phyloP scores from a whole-genome alignment of 2,113 vertebrate genomes.

The Actenoides lindsayi region DNA sequence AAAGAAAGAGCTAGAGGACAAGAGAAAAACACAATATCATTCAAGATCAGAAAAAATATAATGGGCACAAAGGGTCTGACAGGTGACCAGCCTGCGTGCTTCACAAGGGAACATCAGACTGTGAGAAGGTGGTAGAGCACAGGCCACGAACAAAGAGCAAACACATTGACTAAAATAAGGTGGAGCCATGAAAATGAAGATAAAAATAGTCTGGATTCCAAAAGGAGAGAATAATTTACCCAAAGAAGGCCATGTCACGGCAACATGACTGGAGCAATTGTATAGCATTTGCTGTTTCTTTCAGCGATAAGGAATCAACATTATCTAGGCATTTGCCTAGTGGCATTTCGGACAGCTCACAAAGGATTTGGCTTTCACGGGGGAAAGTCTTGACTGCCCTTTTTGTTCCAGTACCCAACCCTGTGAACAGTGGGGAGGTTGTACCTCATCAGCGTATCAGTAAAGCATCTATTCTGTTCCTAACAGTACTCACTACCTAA shows the following conservation, averaged over 20 bases:
- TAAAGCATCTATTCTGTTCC: slow-evolving; percentile 8
- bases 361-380: slow-evolving; percentile 32
- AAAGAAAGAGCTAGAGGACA: not conserved
- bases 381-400: slow-evolving; percentile 58
- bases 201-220: not conserved
- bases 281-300: not conserved
- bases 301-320: slow-evolving; percentile 46
- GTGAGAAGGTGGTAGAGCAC: not conserved
- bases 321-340: not conserved
- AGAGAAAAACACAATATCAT: slow-evolving; percentile 33
- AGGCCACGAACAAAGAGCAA: not conserved
- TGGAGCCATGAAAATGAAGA: not conserved
- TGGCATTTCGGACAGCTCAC: slow-evolving; percentile 27
- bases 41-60: slow-evolving; percentile 2
- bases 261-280: not conserved
- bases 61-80: slow-evolving; percentile 26
- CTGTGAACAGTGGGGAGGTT: not conserved
- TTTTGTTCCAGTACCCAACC: slow-evolving; percentile 5
- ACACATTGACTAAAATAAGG: not conserved
- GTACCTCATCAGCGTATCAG: not conserved
- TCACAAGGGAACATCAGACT: not conserved
- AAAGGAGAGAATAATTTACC: slow-evolving; percentile 12
- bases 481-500: not conserved
- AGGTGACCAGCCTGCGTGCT: not conserved
- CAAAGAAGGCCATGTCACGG: not conserved